Base-by-base conservation (phyloP, 92 coral and sea anemone genomes). In the Phenganax subtilis region DNA sequence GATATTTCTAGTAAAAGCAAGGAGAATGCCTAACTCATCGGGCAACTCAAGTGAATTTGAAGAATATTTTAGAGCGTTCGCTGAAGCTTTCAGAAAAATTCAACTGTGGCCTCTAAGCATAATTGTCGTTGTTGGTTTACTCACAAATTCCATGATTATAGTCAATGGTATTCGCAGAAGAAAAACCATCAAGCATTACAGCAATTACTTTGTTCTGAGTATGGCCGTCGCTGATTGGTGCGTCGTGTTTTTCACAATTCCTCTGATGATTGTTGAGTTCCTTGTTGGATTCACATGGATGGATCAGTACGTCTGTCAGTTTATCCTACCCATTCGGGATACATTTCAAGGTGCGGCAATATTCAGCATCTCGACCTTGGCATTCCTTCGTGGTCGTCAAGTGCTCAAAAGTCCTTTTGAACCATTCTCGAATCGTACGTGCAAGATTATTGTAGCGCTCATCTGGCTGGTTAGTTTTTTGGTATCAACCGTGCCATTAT, bases 211-310 rank as follows among this genome's bases (percentile, higher is more conserved):
- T 67, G 67, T 78, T 3, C 54, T 78, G 10, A 78, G 55, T 52
- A 66, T 78, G 25, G 82, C 73, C 20, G 51, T 62, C 14, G 82
- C 82, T 55, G 82, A 78, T 63, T 53, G 37, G 14, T 37, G 82
- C 6, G 73, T 64, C 10, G 11, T 78, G 27, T 3, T 44, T 12
- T 78, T 28, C 16, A 12, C 54, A 11, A 9, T 78, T 61, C 82
- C 82, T 63, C 52, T 62, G n/a, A 66, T 59, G 31, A 16, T 78
- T 51, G 59, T 63, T 25, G 82, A 78, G 73, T 78, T 37, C 31
- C 66, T 67, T 15, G 72, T 78, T 14, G 82, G 82, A 28, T 54
- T 78, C 55, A 53, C 61, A 27, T 28, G 51, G 72, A 63, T 78
- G 29, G 27, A 17, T 47, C 8, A 62, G 12, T 78, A 27, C 71